A percentile compares a stretch with the other conserved stretches of the same genome.
phyloP scores from a whole-genome alignment of 1,140 invertebrate species.

The Hermetia illucens region DNA sequence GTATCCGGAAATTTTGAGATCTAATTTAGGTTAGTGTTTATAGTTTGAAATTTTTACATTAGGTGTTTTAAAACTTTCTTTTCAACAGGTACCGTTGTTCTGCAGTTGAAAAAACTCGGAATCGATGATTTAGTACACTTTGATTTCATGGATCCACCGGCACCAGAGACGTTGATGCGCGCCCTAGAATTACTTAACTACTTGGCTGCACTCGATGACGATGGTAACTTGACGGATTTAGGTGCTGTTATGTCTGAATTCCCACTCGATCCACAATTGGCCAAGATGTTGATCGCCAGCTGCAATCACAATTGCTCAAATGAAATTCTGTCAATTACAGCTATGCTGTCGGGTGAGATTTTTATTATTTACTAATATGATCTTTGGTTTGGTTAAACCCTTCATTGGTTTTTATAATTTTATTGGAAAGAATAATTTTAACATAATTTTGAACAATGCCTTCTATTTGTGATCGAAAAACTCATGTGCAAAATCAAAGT shows the following conservation, averaged over 20 bases:
- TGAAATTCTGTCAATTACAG: slow-evolving; percentile 96
- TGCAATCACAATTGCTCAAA: slow-evolving; percentile 98
- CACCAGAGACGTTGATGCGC: slow-evolving; percentile 99
- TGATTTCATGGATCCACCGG: slow-evolving; percentile 99
- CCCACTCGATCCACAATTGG: slow-evolving; percentile 95
- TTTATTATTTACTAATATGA: no score
- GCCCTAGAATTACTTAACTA: slow-evolving; percentile 97
- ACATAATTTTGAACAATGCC: no score
- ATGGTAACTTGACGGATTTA: slow-evolving; percentile 87
- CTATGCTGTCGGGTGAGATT: slow-evolving; percentile 92
- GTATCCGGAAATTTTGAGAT: slow-evolving; percentile 89
- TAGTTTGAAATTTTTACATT: neutral
- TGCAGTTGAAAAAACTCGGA: slow-evolving; percentile 97
- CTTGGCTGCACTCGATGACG: slow-evolving; percentile 76
- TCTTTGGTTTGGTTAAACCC: slow-evolving; percentile 5
- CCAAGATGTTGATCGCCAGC: slow-evolving; percentile 96
- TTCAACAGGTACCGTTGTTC: slow-evolving; percentile 60
- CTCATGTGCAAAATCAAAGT: no score
- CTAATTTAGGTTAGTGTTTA: slow-evolving; percentile 21
- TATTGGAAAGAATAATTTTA: no score
- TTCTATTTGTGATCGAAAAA: no score
- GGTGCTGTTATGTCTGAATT: slow-evolving; percentile 99
- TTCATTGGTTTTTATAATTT: slow-evolving; percentile 3
- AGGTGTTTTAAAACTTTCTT: neutral
- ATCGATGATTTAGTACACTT: slow-evolving; percentile 99